Conservation (phyloP, 2,797 vertebrate genomes). For the Clarias pachynema region DNA sequence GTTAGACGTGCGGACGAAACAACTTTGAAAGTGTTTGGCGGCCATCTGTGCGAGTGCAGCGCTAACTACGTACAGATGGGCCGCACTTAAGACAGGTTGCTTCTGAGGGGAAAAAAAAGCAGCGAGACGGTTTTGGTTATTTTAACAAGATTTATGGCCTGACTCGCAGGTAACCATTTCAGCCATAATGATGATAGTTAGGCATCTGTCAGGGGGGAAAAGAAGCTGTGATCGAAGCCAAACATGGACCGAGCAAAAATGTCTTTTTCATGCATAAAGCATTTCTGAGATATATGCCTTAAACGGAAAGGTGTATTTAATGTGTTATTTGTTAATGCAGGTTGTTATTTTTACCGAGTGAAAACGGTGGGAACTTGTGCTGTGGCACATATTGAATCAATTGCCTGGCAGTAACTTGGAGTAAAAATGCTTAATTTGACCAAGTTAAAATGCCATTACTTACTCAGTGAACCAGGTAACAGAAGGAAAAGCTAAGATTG, state of each 20-base stretch:
- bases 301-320: conserved; percentile 62
- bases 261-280: conserved; percentile 59
- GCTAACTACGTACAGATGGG: conserved; percentile 97
- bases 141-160: conserved; percentile 95
- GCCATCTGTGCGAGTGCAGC: conserved; percentile 92
- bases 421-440: conserved; percentile 64
- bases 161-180: conserved; percentile 90
- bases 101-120: conserved; percentile 73
- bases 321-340: background rate
- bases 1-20: conserved; percentile 91
- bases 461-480: conserved; percentile 75
- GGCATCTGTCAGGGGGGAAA: conserved; percentile 82
- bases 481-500: conserved; percentile 67
- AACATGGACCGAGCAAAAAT: conserved; percentile 56
- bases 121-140: conserved; percentile 89
- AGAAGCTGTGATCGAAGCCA: conserved; percentile 57
- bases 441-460: conserved; percentile 72
- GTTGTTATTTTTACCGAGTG: conserved; percentile 54
- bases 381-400: conserved; percentile 62
- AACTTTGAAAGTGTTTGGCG: conserved; percentile 91
- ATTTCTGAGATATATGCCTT: conserved; percentile 60
- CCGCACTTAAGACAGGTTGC: conserved; percentile 94
- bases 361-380: conserved; percentile 26
- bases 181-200: conserved; percentile 92
- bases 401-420: conserved; percentile 58